Conservation (phyloP, 2,888 invertebrate species). For the Glyphotaelius pellucidus region DNA sequence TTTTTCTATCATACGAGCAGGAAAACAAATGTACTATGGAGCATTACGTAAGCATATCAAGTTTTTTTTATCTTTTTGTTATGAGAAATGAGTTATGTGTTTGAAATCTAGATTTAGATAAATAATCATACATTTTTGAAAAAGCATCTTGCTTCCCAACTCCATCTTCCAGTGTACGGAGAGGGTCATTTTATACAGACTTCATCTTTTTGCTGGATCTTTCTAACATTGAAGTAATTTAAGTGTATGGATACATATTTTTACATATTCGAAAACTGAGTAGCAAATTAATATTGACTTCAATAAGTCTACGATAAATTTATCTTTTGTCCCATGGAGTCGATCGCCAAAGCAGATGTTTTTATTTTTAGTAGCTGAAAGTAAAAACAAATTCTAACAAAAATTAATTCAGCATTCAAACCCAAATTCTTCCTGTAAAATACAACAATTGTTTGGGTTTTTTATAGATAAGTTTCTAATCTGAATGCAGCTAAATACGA, state of each 20-base stretch:
- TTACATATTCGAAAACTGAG: too few relatives aligned
- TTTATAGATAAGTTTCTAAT: not conserved
- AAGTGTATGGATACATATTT: too few relatives aligned
- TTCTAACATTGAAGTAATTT: too few relatives aligned
- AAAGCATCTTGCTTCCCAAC: not conserved
- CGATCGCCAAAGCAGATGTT: not conserved
- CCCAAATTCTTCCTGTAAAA: too few relatives aligned
- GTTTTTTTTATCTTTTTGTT: not conserved
- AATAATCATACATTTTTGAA: not conserved
- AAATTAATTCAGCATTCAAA: not conserved
- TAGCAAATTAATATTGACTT: not conserved
- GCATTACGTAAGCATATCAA: not conserved
- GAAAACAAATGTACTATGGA: not conserved
- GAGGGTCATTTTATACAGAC: not conserved
- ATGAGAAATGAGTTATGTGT: not conserved
- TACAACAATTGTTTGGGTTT: too few relatives aligned
- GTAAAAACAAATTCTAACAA: not conserved
- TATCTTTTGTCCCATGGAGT: too few relatives aligned
- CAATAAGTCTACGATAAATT: too few relatives aligned
- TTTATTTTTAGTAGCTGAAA: not conserved
- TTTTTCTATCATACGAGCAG: not conserved
- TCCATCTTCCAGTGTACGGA: not conserved
- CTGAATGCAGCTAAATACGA: not conserved
- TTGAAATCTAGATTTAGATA: not conserved
- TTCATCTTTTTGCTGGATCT: not conserved